Conservation (phyloP, 2,888 invertebrate genomes). For the Blastobasis adustella region DNA sequence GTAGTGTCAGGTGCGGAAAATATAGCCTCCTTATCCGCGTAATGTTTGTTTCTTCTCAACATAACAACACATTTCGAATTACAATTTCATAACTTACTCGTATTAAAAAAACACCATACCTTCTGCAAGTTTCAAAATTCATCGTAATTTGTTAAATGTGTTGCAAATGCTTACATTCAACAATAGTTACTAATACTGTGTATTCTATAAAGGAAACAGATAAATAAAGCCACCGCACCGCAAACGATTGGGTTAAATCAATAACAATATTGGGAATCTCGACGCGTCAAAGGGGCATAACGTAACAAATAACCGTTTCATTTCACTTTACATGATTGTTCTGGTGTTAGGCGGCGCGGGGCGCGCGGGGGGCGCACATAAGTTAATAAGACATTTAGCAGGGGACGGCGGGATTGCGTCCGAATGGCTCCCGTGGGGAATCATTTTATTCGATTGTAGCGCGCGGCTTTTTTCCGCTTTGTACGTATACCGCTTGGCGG, state of each 20-base stretch:
- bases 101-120: too few relatives aligned
- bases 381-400: conserved; percentile 75
- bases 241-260: conserved; percentile 51
- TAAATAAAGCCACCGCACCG: conserved; percentile 31
- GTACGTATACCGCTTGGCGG: conserved; percentile 73
- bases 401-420: conserved; percentile 76
- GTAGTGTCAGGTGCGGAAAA: conserved; percentile 4
- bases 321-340: conserved; percentile 76
- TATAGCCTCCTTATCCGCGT: neutral
- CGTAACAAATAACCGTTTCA: conserved; percentile 74
- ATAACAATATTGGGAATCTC: conserved; percentile 52
- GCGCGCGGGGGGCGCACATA: conserved; percentile 54
- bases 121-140: too few relatives aligned
- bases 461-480: conserved; percentile 69
- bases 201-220: too few relatives aligned
- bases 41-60: too few relatives aligned
- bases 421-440: conserved; percentile 83
- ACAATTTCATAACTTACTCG: too few relatives aligned
- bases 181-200: too few relatives aligned
- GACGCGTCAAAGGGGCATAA: conserved; percentile 62
- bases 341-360: conserved; percentile 52
- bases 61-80: too few relatives aligned
- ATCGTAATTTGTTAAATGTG: too few relatives aligned
- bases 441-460: conserved; percentile 83
- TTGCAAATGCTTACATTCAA: too few relatives aligned